A percentile compares a stretch with the other conserved stretches of the same genome.
phyloP scores from a whole-genome alignment of 1,140 invertebrate genomes.

The Halesus radiatus region DNA sequence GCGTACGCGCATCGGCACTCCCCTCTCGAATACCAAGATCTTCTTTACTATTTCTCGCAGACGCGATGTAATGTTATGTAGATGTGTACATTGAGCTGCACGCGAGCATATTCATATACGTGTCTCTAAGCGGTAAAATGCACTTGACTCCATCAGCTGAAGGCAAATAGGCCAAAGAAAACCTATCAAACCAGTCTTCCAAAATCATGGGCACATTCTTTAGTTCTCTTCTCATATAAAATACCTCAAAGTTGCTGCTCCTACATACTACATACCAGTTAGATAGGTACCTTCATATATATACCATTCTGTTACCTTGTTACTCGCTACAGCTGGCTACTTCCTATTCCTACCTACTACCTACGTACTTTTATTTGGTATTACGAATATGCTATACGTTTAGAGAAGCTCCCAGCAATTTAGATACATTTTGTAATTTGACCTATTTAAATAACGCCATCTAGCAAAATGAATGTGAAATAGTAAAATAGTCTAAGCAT shows the following conservation, averaged over 20 bases:
- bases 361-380: too few species aligned
- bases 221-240: not conserved
- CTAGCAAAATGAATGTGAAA: too few species aligned
- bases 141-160: constrained; percentile 7
- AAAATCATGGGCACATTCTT: constrained; percentile 36
- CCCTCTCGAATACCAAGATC: not conserved
- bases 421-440: too few species aligned
- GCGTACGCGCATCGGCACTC: constrained; percentile 12
- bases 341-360: too few species aligned
- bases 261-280: too few species aligned
- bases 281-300: too few species aligned
- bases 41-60: not conserved
- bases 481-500: too few species aligned
- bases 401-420: too few species aligned
- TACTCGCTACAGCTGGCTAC: not conserved
- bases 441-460: too few species aligned
- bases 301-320: too few species aligned
- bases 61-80: not conserved
- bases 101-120: not conserved
- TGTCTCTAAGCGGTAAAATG: constrained; percentile 15
- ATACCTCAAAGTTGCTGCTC: constrained; percentile 14
- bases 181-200: constrained; percentile 27
- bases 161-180: constrained; percentile 6
- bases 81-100: not conserved
- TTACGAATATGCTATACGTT: too few species aligned